phyloP scores from a whole-genome alignment of 2,113 vertebrate species.

The Lycaon pictus region DNA sequence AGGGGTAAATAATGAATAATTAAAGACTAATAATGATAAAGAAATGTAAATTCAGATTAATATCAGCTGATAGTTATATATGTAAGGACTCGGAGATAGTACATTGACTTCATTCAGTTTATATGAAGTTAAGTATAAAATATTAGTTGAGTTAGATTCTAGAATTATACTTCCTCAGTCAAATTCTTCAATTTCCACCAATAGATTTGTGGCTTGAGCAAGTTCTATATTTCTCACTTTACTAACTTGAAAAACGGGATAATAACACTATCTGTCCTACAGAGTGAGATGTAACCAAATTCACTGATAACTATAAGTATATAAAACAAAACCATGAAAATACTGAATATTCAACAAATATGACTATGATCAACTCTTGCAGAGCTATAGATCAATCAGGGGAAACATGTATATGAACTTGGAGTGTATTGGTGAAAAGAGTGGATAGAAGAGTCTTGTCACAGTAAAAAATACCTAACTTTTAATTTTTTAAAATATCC shows the following conservation, averaged over 20 bases:
- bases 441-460: neutral
- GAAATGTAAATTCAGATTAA: neutral
- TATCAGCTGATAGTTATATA: neutral
- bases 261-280: neutral
- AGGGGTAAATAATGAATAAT: neutral
- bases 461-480: neutral
- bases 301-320: neutral
- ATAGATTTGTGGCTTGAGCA: neutral
- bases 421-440: neutral
- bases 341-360: neutral
- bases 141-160: neutral
- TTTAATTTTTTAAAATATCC: neutral
- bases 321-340: neutral
- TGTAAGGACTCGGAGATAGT: neutral
- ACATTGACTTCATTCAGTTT: neutral
- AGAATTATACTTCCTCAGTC: neutral
- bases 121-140: neutral
- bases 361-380: neutral
- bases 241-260: neutral
- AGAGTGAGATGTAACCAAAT: neutral
- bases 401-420: neutral
- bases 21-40: neutral
- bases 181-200: neutral
- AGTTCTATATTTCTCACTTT: neutral
- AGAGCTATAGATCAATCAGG: neutral